Evolutionary conservation across 2,113 vertebrate species (phyloP).

Genomic region (Physeter macrocephalus): DNA sequence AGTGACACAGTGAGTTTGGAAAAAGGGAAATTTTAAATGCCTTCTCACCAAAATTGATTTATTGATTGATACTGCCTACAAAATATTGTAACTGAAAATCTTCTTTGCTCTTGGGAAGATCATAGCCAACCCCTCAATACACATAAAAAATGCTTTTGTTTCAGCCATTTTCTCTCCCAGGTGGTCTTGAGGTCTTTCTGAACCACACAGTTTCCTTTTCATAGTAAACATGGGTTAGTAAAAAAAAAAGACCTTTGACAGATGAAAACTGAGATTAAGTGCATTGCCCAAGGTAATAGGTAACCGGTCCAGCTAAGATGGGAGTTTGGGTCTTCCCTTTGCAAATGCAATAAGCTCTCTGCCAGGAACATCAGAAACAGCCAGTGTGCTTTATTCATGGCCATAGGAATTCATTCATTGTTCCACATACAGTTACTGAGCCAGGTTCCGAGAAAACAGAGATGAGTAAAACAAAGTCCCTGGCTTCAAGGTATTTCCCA

Average conservation of each 20-base stretch:
- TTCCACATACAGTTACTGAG: conserved; percentile 4
- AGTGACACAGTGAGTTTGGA: background rate
- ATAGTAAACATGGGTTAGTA: background rate
- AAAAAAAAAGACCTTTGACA: conserved; percentile 24
- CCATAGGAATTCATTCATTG: background rate
- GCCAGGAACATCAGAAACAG: conserved; percentile 4
- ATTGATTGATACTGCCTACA: background rate
- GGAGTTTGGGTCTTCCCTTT: background rate
- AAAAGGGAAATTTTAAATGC: background rate
- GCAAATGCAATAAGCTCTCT: background rate
- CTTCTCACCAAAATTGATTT: background rate
- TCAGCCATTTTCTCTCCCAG: background rate
- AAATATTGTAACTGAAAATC: background rate
- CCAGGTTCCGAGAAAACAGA: conserved; percentile 5
- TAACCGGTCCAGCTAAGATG: conserved; percentile 30
- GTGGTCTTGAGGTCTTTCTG: background rate
- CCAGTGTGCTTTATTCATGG: background rate
- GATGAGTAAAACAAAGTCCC: conserved; percentile 14
- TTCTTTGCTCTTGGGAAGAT: background rate
- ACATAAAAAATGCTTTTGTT: background rate
- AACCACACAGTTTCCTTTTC: conserved; percentile 12
- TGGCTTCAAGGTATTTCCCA: background rate
- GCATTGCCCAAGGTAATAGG: conserved; percentile 19
- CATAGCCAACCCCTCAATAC: background rate
- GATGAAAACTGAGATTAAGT: conserved; percentile 39